A percentile compares a stretch with the other conserved stretches of the same genome.
Evolutionary conservation across 2,113 vertebrate genomes (phyloP).

Genomic region (Menura novaehollandiae): DNA sequence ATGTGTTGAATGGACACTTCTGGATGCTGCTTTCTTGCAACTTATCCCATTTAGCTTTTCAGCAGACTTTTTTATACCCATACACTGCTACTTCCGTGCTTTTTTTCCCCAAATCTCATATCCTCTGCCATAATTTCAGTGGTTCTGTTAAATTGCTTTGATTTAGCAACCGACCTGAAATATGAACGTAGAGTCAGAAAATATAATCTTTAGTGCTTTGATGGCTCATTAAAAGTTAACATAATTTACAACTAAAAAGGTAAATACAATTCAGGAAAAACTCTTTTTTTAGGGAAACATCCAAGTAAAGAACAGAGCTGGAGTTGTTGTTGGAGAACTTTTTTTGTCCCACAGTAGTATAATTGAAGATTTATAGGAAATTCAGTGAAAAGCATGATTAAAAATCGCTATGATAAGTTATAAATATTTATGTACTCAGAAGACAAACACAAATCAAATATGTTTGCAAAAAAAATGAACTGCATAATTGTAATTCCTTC

Average conservation of each 20-base stretch:
- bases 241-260: not conserved
- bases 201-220: not conserved
- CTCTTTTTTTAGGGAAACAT: not conserved
- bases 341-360: not conserved
- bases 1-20: not conserved
- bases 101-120: not conserved
- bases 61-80: not conserved
- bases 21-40: not conserved
- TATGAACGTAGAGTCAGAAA: not conserved
- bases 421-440: not conserved
- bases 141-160: not conserved
- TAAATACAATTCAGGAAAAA: not conserved
- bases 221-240: not conserved
- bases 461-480: not conserved
- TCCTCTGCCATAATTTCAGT: not conserved
- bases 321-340: not conserved
- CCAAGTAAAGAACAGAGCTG: not conserved
- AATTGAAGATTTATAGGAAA: not conserved
- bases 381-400: not conserved
- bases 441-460: not conserved
- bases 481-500: not conserved
- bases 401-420: not conserved
- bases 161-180: not conserved
- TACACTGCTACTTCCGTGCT: not conserved
- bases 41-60: not conserved